Evolutionary conservation across 2,797 vertebrate species (phyloP).

Genomic region (Astyanax mexicanus): DNA sequence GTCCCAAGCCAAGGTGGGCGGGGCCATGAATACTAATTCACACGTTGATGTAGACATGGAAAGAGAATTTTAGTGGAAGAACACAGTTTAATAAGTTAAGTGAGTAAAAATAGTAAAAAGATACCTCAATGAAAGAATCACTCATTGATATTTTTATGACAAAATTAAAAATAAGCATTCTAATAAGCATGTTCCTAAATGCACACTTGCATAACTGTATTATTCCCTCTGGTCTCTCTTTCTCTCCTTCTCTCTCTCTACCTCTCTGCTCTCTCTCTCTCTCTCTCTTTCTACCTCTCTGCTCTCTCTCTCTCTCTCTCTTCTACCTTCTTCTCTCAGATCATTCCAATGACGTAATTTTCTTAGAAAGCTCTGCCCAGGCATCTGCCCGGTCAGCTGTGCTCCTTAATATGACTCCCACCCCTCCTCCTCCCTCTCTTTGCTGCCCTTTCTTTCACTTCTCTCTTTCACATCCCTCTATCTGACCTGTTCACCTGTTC

Average conservation of each 20-base stretch:
- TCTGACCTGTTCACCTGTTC: background rate
- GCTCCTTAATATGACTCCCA: background rate
- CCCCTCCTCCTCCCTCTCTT: background rate
- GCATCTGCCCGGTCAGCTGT: constrained; percentile 23
- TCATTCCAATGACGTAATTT: constrained; percentile 37
- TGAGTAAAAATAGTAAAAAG: no score
- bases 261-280: constrained; percentile 14
- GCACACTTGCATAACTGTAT: background rate
- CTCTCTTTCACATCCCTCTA: background rate
- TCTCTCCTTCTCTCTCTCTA: background rate
- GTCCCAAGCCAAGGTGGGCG: no score
- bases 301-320: background rate
- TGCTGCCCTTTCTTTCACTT: background rate
- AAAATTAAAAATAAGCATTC: no score
- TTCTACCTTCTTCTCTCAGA: background rate
- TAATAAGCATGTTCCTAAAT: no score
- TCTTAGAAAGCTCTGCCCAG: constrained; percentile 28
- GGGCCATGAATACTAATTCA: no score
- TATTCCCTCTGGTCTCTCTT: background rate
- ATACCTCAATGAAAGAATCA: no score
- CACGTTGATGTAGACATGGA: no score
- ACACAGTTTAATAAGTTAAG: no score
- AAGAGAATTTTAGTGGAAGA: no score
- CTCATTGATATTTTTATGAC: no score
- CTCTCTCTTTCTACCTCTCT: no score